Evolutionary conservation across 2,797 vertebrate genomes (phyloP), one percentile per base, ranked within the genome.

Genomic region (Gastrophryne carolinensis): DNA sequence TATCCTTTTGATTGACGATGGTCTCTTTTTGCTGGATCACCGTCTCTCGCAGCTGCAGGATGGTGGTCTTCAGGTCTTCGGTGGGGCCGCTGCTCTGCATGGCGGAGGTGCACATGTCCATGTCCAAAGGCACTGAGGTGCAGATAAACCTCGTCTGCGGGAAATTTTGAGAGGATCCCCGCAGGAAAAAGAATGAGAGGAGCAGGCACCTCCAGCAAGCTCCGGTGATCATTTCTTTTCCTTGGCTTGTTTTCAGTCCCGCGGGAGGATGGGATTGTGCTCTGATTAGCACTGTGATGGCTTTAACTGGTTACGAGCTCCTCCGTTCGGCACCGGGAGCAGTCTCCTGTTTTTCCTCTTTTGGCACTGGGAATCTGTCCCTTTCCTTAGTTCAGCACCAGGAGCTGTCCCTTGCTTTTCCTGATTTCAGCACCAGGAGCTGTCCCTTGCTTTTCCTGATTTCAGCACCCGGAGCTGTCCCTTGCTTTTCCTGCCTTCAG

Each of bases 1-100:
- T 96, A 76, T 98, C 97, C 83, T 94, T 95, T 70, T 98, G 97
- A 86, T 93, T 96, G 89, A 96, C 92, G 64, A 98, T 98, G 82
- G 95, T 97, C 84, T 98, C 97, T 81, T 96, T 96, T 75, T 98
- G 96, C 90, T 97, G 96, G 84, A 98, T 91, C 83, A 97, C 95
- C 1, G 95, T 97, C 83, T 98, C 96, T 72, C 97, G 91, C 73
- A 98, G 93, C 85, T 98, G 96, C 85, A 95, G 90, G 73, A 97
- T 94, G 26, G 88, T 95, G 82, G 87, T 92, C 85, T 94, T 94
- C 86, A 96, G 86, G 86, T 97, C 95, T 82, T 97, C 96, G 27
- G 91, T 91, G 21, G 94, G 91, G 23, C 95, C 95, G 84, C 89
- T 90, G 82, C 92, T 92, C 85, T 94, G 93, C 90, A 94, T 94